These are phyloP conservation scores for Mormoops blainvillei DNA, from an alignment of 2,113 vertebrate species.

Conservation along the genomic window DNA sequence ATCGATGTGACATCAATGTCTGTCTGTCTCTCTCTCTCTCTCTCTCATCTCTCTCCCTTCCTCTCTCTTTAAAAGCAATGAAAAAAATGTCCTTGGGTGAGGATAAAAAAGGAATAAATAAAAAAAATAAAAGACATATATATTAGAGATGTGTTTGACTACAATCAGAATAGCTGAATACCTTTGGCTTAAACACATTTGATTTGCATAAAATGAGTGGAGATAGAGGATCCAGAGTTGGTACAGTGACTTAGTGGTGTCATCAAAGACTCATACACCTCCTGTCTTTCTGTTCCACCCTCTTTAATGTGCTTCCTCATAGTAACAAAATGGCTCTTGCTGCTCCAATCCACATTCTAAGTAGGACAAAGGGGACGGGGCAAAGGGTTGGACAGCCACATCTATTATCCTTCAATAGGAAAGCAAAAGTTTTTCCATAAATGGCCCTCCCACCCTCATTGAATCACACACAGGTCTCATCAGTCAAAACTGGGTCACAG, in stretches of 20 bases:
- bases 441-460: neutral
- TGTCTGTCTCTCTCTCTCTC: too few relatives aligned
- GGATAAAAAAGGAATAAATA: too few relatives aligned
- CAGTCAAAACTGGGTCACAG: neutral
- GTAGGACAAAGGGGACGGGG: neutral
- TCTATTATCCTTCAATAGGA: neutral
- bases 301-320: neutral
- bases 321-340: neutral
- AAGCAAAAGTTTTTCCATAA: neutral
- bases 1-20: too few relatives aligned
- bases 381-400: neutral
- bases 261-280: neutral
- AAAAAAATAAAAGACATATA: neutral
- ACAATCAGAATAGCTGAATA: neutral
- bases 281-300: neutral
- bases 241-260: neutral
- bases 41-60: too few relatives aligned
- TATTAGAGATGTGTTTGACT: neutral
- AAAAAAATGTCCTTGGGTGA: too few relatives aligned
- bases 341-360: neutral
- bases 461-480: neutral
- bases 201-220: neutral
- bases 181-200: neutral
- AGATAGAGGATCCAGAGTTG: neutral
- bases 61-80: too few relatives aligned